phyloP scores from a whole-genome alignment of 2,797 vertebrate species.

The Miichthys miiuy region DNA sequence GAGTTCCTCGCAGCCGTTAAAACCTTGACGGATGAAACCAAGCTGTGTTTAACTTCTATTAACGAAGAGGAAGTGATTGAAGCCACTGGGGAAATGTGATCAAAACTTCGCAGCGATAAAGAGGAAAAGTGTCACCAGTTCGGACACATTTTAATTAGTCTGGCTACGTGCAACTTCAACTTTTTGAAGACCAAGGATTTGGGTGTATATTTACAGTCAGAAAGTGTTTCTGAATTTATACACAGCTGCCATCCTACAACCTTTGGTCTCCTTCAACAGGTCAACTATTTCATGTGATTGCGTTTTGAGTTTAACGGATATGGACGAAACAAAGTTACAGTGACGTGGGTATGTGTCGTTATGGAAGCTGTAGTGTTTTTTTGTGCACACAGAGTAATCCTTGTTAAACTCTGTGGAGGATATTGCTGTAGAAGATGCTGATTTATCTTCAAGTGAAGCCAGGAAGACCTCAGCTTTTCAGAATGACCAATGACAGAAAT shows the following conservation, averaged over 20 bases:
- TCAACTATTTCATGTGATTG: not conserved
- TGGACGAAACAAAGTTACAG: not conserved
- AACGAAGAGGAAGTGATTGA: conserved; percentile 28
- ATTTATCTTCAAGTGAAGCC: too few species aligned
- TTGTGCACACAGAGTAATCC: too few species aligned
- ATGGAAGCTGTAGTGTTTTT: too few species aligned
- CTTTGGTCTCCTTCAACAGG: not conserved
- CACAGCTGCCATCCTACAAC: not conserved
- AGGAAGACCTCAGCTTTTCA: too few species aligned
- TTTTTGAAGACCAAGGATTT: not conserved
- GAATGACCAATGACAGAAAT: too few species aligned
- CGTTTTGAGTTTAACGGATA: not conserved
- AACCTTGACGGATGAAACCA: not conserved
- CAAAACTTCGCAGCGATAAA: not conserved
- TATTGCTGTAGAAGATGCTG: too few species aligned
- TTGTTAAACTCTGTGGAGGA: too few species aligned
- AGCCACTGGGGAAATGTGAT: conserved; percentile 7
- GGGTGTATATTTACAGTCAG: not conserved
- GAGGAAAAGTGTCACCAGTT: not conserved
- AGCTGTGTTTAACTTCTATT: conserved; percentile 6
- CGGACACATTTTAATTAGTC: too few species aligned
- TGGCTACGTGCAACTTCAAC: not conserved
- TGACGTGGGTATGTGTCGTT: not conserved
- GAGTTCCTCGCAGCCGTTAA: conserved; percentile 24
- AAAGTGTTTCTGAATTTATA: not conserved